phyloP scores from a whole-genome alignment of 2,113 vertebrate genomes.

The Corythornis madagascariensis region DNA sequence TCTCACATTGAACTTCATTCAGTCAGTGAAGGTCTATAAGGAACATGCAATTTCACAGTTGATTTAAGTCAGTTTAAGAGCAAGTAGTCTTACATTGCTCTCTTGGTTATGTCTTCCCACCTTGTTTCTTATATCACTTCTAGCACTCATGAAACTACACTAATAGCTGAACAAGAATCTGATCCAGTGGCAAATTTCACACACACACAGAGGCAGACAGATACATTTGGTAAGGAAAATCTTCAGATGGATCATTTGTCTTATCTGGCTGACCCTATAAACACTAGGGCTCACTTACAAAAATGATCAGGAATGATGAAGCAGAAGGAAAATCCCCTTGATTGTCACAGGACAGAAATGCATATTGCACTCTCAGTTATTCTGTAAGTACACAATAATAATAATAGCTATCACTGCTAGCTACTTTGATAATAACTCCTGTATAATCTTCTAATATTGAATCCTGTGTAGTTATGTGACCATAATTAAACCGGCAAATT shows the following conservation, averaged over 20 bases:
- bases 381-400: background rate
- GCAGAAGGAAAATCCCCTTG: background rate
- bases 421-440: background rate
- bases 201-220: accelerated
- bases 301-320: background rate
- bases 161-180: background rate
- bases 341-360: background rate
- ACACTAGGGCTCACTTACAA: background rate
- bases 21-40: background rate
- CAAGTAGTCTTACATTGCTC: background rate
- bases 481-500: background rate
- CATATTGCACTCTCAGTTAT: background rate
- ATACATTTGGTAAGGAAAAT: background rate
- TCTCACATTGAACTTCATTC: background rate
- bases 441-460: background rate
- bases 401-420: background rate
- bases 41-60: background rate
- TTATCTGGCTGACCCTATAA: background rate
- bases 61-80: conserved; percentile 9
- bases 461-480: background rate
- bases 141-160: background rate
- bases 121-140: background rate
- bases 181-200: background rate
- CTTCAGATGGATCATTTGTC: background rate
- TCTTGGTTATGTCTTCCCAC: background rate